Base-by-base conservation (phyloP, 92 coral and sea anemone genomes). In the Galaxea fascicularis region DNA sequence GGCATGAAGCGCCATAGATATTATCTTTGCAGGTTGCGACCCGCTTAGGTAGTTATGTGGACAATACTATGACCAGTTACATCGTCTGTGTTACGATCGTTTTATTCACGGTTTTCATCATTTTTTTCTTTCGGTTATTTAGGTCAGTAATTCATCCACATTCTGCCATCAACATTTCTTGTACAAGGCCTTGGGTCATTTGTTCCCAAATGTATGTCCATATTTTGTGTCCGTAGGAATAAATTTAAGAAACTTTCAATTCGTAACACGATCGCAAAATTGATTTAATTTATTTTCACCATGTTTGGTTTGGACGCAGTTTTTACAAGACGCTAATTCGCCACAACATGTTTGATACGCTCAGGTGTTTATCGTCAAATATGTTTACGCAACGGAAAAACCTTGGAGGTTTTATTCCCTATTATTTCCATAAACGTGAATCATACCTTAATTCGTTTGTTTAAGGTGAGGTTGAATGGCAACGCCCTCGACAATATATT, bases 21-120 rank as follows among this genome's bases (percentile, higher is more conserved):
- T 20, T 60, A 27, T 7, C 14, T 16, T 58, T 44, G 69, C 78
- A 58, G 77, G 86, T 82, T 54, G 58, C 12, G 27, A 79, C 75
- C 74, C 65, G 74, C 35, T 16, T 8, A 31, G 18, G 27, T 13
- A 17, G 25, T 58, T 44, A 15, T 39, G 22, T 17, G 25, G 24
- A 82, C 69, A 82, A 71, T 82, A 69, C 69, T 44, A 54, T 24
- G 70, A 82, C 86, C 86, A 70, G 86, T 82, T 57, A 25, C 28
- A 4, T 57, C 22, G 17, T 44, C 69, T 54, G 41, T 44, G 60
- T n/a, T 41, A 15, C 16, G 20, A 30, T 57, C 17, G 26, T 24
- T 10, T 45, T 45, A 29, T 57, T 41, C 51, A 71, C 58, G 14
- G 56, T 15, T 10, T 69, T 30, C 31, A 68, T 9, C 10, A 18